phyloP scores from a whole-genome alignment of 2,888 invertebrate genomes.

The Drosophila picticornis region DNA sequence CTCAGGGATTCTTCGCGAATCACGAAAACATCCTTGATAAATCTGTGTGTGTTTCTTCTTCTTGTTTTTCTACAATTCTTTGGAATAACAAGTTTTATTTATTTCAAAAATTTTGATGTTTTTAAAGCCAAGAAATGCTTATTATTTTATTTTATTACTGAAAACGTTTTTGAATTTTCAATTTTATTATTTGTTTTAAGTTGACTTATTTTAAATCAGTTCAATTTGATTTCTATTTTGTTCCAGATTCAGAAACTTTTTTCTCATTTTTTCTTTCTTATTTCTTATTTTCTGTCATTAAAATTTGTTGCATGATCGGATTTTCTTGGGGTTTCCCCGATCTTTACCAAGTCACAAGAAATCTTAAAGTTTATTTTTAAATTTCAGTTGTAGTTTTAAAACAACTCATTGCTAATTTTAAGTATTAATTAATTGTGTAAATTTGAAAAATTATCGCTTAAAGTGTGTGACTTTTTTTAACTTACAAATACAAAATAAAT shows the following conservation, averaged over 20 bases:
- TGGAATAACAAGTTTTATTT: neutral
- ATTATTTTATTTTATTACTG: neutral
- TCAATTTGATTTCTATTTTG: too few species aligned
- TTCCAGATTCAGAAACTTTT: too few species aligned
- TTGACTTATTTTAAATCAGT: neutral
- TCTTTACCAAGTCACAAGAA: neutral
- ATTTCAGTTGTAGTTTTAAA: neutral
- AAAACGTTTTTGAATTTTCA: neutral
- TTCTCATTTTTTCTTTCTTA: too few species aligned
- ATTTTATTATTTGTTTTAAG: neutral
- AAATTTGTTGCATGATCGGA: accelerated
- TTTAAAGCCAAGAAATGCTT: neutral
- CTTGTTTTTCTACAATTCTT: neutral
- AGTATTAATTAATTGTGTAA: neutral
- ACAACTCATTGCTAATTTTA: too few species aligned
- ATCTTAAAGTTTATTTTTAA: too few species aligned
- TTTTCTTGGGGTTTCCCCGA: neutral
- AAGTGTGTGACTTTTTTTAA: neutral
- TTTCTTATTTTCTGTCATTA: too few species aligned
- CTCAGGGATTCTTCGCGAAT: neutral
- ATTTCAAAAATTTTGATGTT: neutral
- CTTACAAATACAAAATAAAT: neutral
- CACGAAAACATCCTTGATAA: neutral
- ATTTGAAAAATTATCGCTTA: neutral
- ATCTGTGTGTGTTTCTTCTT: neutral